phyloP scores from a whole-genome alignment of 2,888 invertebrate genomes.

The Dysmachus trigonus region DNA sequence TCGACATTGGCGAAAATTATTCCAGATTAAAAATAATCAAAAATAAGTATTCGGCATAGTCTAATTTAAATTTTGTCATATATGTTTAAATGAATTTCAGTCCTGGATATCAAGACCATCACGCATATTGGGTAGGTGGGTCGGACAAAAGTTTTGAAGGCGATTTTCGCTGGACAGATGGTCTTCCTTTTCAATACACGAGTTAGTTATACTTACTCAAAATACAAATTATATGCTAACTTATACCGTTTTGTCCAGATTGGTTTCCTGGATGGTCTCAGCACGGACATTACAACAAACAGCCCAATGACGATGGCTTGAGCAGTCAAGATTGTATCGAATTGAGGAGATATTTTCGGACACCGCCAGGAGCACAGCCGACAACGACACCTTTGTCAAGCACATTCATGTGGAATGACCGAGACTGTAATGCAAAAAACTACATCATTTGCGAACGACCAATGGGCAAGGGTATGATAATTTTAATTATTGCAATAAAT shows the following conservation, averaged over 20 bases:
- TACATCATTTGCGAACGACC: conserved; percentile 79
- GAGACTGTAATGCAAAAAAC: conserved; percentile 78
- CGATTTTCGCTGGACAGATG: conserved; percentile 83
- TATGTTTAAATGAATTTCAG: conserved; percentile 63
- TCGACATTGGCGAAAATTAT: too few species aligned
- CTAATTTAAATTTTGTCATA: not conserved
- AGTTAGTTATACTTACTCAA: conserved; percentile 68
- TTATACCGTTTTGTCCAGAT: conserved; percentile 65
- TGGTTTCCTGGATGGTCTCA: conserved; percentile 86
- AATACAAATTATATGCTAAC: not conserved
- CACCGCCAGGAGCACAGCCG: conserved; percentile 63
- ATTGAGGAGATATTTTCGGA: conserved; percentile 73
- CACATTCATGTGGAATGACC: conserved; percentile 83
- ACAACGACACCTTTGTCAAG: conserved; percentile 65
- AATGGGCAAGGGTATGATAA: conserved; percentile 70
- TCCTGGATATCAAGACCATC: conserved; percentile 74
- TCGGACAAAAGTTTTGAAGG: conserved; percentile 80
- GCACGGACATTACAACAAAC: conserved; percentile 72
- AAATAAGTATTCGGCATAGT: too few species aligned
- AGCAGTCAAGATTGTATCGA: conserved; percentile 86
- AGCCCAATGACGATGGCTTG: conserved; percentile 85
- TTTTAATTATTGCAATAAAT: not conserved
- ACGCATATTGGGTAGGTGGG: conserved; percentile 84
- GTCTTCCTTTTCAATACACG: conserved; percentile 76
- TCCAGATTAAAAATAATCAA: too few species aligned